Conservation (phyloP, 2,113 vertebrate species). For the Telmatochromis sp. region DNA sequence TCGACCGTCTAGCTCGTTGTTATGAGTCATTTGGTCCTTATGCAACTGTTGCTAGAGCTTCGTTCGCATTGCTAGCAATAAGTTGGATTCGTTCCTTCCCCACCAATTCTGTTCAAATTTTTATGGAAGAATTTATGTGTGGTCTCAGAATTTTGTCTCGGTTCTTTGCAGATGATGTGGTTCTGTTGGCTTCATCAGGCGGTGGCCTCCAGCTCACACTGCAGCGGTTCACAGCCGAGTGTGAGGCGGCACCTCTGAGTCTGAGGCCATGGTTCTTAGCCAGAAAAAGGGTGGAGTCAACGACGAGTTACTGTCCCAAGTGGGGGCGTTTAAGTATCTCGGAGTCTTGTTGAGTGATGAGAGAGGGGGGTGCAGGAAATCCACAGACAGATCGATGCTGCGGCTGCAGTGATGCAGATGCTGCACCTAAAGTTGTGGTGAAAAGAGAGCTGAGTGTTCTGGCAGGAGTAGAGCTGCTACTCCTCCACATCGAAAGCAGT, state of each 20-base stretch:
- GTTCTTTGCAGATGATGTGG: not conserved
- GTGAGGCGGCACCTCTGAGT: fast-evolving
- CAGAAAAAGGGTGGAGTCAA: not conserved
- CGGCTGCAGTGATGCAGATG: fast-evolving
- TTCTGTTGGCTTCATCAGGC: not conserved
- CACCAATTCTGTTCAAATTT: not conserved
- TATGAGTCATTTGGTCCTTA: not conserved
- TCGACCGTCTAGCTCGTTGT: fast-evolving
- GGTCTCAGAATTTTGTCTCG: fast-evolving
- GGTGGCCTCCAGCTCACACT: not conserved
- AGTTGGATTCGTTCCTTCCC: not conserved
- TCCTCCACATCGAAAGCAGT: not conserved
- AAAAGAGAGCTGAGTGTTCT: fast-evolving
- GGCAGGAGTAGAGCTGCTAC: not conserved
- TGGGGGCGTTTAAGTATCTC: fast-evolving
- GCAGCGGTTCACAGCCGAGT: not conserved
- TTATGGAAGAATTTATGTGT: not conserved
- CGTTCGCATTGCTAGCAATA: not conserved
- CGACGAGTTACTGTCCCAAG: fast-evolving
- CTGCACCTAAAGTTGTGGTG: fast-evolving
- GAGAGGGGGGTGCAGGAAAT: not conserved
- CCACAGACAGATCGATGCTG: not conserved
- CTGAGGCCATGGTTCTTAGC: not conserved
- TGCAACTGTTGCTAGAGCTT: not conserved
- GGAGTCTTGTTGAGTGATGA: not conserved